These are phyloP conservation scores for Natrix natrix DNA, from an alignment of 2,797 vertebrate genomes.

Conservation along the genomic window DNA sequence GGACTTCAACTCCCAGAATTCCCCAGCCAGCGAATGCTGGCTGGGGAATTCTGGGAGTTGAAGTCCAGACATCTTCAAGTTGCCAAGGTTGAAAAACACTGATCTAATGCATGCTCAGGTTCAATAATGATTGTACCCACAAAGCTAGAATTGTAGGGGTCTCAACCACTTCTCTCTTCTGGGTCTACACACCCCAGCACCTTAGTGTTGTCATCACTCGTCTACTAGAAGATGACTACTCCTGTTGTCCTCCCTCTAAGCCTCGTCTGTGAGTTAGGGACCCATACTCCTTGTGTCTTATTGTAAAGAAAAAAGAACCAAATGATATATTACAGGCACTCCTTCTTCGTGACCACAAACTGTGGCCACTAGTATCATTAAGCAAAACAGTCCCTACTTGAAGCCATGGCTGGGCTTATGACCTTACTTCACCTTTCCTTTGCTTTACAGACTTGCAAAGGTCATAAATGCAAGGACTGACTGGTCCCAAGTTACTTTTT, in stretches of 20 bases:
- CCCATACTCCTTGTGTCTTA: not conserved
- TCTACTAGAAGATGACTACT: not conserved
- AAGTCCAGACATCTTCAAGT: no score
- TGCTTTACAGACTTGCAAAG: not conserved
- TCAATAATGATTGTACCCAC: not conserved
- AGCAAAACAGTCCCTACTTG: not conserved
- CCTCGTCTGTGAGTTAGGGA: not conserved
- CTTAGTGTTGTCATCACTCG: not conserved
- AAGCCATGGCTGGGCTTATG: not conserved
- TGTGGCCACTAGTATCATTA: not conserved
- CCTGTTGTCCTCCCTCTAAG: not conserved
- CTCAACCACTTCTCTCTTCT: not conserved
- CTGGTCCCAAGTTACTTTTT: not conserved
- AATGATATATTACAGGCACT: not conserved
- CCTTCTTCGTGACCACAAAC: not conserved
- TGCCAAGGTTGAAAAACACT: no score
- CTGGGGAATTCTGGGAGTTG: no score
- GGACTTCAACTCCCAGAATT: no score
- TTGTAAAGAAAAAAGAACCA: not conserved
- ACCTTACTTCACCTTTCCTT: not conserved
- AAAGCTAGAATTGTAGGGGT: not conserved
- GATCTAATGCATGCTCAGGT: not conserved
- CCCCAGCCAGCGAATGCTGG: no score
- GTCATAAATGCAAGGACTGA: not conserved
- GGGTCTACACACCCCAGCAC: not conserved